phyloP scores from a whole-genome alignment of 1,140 invertebrate species.

The Heliconius himera region DNA sequence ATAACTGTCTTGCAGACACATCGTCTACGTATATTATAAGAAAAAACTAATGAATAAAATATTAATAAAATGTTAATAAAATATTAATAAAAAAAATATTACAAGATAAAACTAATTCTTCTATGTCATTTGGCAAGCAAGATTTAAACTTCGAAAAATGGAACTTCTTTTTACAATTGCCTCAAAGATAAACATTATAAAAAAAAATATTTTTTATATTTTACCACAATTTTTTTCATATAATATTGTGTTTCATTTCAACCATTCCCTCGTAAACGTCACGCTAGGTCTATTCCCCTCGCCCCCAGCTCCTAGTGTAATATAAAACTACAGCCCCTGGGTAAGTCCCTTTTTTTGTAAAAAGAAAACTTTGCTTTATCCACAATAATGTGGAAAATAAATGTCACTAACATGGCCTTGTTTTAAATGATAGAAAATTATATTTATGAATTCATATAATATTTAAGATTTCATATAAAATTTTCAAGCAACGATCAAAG shows the following conservation, averaged over 20 bases:
- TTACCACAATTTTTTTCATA: background rate
- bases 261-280: constrained; percentile 2
- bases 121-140: too few species aligned
- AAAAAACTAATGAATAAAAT: too few species aligned
- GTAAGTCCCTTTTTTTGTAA: constrained; percentile 6
- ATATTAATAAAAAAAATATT: too few species aligned
- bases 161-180: background rate
- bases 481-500: background rate
- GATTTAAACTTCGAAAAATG: background rate
- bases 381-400: background rate
- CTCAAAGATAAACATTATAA: background rate
- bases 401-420: background rate
- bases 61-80: too few species aligned
- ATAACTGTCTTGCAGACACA: too few species aligned
- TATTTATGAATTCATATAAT: too few species aligned
- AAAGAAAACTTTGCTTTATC: background rate
- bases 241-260: background rate
- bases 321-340: constrained; percentile 3
- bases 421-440: too few species aligned
- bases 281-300: constrained; percentile 5
- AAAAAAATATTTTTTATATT: background rate
- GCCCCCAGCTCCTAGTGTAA: background rate
- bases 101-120: too few species aligned
- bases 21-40: too few species aligned
- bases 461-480: too few species aligned